Evolutionary conservation across 2,113 vertebrate species (phyloP), one percentile per base, ranked within the genome.

Genomic region (Psophia crepitans): DNA sequence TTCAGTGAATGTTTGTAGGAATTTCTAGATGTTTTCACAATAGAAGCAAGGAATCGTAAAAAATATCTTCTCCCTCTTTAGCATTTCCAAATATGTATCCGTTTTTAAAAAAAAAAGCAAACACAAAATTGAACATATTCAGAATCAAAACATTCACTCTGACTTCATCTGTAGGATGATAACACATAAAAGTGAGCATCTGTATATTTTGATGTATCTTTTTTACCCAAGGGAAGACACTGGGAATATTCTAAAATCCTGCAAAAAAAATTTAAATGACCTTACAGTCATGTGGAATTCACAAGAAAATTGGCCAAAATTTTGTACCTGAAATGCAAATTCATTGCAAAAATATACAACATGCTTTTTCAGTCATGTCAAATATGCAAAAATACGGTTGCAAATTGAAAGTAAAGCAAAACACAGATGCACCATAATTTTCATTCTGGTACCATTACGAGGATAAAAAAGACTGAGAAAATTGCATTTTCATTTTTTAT

Each of bases 281-380:
- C 56, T 71, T 24, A 33, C 6, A 54, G 28, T 66, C 23, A 23
- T 33, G 26, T 39, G 43, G 37, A 27, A 58, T 84, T 91, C 56
- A 90, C n/a, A 84, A 46, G 37, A 86, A 84, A 92, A 78, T 17
- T 33, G 58, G 19, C 24, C 46, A 74, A 83, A 78, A 70, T 66
- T 80, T 92, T 86, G n/a, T 83, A 86, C 79, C 68, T 84, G 76
- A 54, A 64, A 84, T 82, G 64, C 28, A 89, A 94, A 96, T 87
- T 75, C 11, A 22, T 68, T 82, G 57, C 27, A 73, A 76, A 96
- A 88, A 69, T 69, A 93, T 27, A 54, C 66, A 83, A 39, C 44
- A 43, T 60, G 30, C 41, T 73, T 85, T 74, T 83, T n/a, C 48
- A 92, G 17, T 48, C 44, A 19, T 60, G 85, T 73, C 33, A 92